These are phyloP conservation scores for Cephus runcator DNA, from an alignment of 2,888 invertebrate genomes.

Conservation along the genomic window DNA sequence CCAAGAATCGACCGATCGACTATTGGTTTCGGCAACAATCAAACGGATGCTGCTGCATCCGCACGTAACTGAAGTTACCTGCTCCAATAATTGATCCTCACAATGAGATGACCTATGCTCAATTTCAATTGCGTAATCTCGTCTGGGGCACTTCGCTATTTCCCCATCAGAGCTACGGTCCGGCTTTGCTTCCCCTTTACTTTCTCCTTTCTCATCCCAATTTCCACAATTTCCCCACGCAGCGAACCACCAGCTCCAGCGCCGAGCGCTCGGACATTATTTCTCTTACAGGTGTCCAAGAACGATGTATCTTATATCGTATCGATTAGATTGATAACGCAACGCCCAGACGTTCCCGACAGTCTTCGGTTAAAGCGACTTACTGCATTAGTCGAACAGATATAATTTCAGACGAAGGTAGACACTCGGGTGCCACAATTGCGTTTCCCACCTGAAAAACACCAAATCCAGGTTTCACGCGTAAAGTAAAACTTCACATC, in stretches of 20 bases:
- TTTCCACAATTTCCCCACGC: not conserved
- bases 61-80: not conserved
- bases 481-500: not conserved
- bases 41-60: not conserved
- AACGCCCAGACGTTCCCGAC: not conserved
- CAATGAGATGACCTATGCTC: slow-evolving; percentile 26
- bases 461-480: too few species aligned
- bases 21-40: slow-evolving; percentile 26
- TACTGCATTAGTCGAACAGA: not conserved
- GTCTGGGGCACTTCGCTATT: not conserved
- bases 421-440: not conserved
- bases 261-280: not conserved
- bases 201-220: not conserved
- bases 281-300: not conserved
- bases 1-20: slow-evolving; percentile 14
- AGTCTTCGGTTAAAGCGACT: not conserved
- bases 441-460: not conserved
- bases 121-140: slow-evolving; percentile 36
- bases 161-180: not conserved
- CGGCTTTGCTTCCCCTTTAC: not conserved
- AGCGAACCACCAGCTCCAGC: not conserved
- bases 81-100: slow-evolving; percentile 24
- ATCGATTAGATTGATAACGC: not conserved
- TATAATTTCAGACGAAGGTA: not conserved
- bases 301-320: not conserved